A percentile compares a stretch with the other conserved stretches of the same genome.
Conservation (phyloP, 2,797 vertebrate genomes). For the Prunella strophiata region DNA sequence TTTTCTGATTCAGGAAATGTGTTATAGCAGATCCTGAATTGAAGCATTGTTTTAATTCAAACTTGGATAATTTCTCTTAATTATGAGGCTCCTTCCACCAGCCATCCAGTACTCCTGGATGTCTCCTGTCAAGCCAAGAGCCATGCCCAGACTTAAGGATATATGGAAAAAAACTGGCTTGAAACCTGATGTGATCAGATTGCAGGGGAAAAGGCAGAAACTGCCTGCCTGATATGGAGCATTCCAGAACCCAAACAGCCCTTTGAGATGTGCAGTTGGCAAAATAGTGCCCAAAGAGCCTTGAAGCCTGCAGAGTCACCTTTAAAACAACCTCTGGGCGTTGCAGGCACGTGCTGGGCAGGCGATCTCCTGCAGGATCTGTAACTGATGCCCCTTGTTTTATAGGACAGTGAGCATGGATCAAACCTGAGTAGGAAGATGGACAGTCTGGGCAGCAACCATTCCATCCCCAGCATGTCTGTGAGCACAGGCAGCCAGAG, state of each 20-base stretch:
- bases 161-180: neutral
- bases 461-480: conserved; percentile 95
- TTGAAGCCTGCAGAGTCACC: conserved; percentile 17
- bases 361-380: neutral
- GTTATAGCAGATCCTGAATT: neutral
- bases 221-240: neutral
- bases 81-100: neutral
- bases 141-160: neutral
- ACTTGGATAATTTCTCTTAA: neutral
- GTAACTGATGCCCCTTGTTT: conserved; percentile 68
- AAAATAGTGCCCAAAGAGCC: neutral
- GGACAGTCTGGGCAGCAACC: conserved; percentile 98
- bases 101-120: neutral
- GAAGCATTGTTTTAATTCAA: neutral
- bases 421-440: conserved; percentile 86
- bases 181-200: neutral
- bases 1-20: neutral
- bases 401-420: conserved; percentile 93
- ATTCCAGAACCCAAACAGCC: neutral
- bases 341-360: conserved; percentile 19
- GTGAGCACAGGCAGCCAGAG: conserved; percentile 97
- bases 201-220: neutral
- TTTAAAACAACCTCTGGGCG: neutral
- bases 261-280: neutral
- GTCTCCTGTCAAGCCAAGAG: neutral